Conservation (phyloP, 2,113 vertebrate genomes). For the Nycticebus coucang region DNA sequence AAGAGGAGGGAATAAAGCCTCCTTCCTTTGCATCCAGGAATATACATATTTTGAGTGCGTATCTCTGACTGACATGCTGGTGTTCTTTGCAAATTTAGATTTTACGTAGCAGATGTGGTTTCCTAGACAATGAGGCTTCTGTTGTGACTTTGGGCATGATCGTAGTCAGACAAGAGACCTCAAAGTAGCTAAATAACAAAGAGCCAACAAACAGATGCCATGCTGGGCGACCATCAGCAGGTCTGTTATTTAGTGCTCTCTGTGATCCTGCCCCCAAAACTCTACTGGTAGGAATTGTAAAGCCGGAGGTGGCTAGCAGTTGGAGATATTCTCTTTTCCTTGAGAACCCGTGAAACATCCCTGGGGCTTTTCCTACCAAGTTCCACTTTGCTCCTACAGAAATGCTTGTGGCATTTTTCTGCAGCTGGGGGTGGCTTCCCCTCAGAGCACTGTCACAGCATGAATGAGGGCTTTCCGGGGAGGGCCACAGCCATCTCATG, state of each 20-base stretch:
- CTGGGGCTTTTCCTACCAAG: background rate
- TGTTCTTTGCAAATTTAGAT: constrained; percentile 74
- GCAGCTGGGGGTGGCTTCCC: background rate
- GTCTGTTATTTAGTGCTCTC: constrained; percentile 54
- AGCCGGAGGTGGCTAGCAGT: constrained; percentile 3
- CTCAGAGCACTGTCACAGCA: background rate
- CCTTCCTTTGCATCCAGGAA: constrained; percentile 28
- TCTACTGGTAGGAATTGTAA: background rate
- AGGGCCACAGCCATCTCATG: background rate
- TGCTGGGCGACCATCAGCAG: background rate
- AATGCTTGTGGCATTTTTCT: background rate
- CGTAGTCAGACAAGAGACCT: constrained; percentile 70
- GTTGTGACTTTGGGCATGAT: constrained; percentile 60
- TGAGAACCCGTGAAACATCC: background rate
- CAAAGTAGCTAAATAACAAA: constrained; percentile 71
- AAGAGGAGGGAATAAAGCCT: background rate
- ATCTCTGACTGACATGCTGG: constrained; percentile 61
- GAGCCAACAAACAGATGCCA: constrained; percentile 46
- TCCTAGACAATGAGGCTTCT: constrained; percentile 62
- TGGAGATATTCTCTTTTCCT: background rate
- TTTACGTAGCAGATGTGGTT: constrained; percentile 74
- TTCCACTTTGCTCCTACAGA: constrained; percentile 51
- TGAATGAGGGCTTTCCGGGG: background rate
- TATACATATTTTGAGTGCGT: constrained; percentile 59
- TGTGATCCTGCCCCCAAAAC: background rate